Conservation (phyloP, 2,888 invertebrate species). For the Melieria crassipennis region DNA sequence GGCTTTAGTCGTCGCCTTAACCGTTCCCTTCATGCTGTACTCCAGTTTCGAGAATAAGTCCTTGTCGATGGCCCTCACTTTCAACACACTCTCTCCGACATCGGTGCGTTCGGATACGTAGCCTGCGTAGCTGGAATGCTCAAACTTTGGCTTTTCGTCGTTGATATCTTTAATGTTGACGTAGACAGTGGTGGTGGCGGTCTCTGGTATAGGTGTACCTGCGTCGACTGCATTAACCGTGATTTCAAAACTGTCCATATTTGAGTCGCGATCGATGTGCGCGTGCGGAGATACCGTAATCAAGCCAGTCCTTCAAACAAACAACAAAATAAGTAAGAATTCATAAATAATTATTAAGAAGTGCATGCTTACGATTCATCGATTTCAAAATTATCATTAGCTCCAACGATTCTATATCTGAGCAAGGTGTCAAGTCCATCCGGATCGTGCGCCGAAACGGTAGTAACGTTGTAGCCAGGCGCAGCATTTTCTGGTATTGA, state of each 20-base stretch:
- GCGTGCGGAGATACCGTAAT: conserved; percentile 79
- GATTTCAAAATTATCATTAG: conserved; percentile 81
- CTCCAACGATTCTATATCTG: conserved; percentile 78
- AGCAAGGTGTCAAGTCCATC: conserved; percentile 78
- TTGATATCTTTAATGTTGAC: conserved; percentile 81
- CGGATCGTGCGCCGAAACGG: conserved; percentile 79
- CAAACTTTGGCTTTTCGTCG: conserved; percentile 83
- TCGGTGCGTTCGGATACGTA: conserved; percentile 78
- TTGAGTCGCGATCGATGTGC: conserved; percentile 75
- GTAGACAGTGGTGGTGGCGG: conserved; percentile 79
- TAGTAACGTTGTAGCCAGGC: conserved; percentile 76
- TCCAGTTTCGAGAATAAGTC: conserved; percentile 75
- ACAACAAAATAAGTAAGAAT: not conserved
- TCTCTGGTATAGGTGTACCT: conserved; percentile 78
- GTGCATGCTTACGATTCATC: conserved; percentile 72
- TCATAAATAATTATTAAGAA: not conserved
- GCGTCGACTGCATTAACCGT: conserved; percentile 81
- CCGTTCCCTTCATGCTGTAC: conserved; percentile 75
- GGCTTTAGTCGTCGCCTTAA: conserved; percentile 78
- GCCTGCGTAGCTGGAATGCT: conserved; percentile 71
- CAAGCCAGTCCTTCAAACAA: conserved; percentile 70
- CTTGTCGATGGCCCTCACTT: conserved; percentile 75
- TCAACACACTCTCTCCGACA: conserved; percentile 72
- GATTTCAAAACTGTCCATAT: conserved; percentile 75
- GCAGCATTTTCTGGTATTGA: conserved; percentile 77